phyloP scores from a whole-genome alignment of 2,113 vertebrate species.

The Malurus elegans region DNA sequence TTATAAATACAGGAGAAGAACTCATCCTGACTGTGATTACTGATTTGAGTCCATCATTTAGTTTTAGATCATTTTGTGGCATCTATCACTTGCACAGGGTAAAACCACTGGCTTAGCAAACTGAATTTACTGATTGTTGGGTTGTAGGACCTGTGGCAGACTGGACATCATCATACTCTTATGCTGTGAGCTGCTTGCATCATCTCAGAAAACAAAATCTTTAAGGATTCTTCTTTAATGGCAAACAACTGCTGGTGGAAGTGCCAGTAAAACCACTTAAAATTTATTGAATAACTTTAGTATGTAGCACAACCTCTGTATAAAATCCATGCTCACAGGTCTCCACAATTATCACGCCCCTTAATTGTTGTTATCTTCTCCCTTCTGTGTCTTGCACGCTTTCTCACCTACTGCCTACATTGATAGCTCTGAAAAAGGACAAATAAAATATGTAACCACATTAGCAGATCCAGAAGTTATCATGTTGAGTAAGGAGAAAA shows the following conservation, averaged over 20 bases:
- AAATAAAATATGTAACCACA: background rate
- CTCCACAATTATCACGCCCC: background rate
- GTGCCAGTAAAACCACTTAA: background rate
- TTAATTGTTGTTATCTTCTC: background rate
- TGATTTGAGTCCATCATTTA: background rate
- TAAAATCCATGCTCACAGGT: background rate
- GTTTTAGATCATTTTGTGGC: background rate
- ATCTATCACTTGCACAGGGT: background rate
- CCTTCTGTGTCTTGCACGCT: background rate
- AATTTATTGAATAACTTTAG: background rate
- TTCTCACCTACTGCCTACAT: background rate
- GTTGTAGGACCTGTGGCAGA: background rate
- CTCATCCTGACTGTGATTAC: background rate
- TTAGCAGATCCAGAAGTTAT: background rate
- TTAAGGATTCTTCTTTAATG: background rate
- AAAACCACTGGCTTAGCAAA: background rate
- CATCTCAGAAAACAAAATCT: background rate
- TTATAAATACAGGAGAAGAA: background rate
- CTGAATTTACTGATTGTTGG: background rate
- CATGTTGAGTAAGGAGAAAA: background rate
- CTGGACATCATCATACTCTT: background rate
- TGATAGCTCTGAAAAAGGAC: background rate
- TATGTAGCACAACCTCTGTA: background rate
- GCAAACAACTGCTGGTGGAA: background rate
- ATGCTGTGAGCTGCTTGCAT: background rate